These are phyloP conservation scores for Pristionchus exspectatus DNA, from an alignment of 2,888 invertebrate species.

Conservation along the genomic window DNA sequence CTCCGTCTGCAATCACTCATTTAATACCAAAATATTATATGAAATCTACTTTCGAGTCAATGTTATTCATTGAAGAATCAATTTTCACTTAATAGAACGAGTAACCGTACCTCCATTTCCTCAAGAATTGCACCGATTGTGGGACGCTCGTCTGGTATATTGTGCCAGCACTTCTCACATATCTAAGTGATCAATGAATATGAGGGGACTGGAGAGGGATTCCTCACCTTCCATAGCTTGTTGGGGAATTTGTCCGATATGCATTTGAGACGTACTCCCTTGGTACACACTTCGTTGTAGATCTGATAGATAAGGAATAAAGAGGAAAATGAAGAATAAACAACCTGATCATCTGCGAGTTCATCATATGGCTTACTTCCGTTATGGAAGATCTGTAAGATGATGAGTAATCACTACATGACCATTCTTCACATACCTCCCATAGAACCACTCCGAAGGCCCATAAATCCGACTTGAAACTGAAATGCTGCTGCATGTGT, in stretches of 20 bases:
- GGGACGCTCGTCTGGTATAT: neutral
- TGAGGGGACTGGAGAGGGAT: too few species aligned
- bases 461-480: neutral
- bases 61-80: neutral
- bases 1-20: neutral
- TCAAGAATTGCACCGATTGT: neutral
- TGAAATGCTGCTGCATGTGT: neutral
- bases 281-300: neutral
- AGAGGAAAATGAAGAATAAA: neutral
- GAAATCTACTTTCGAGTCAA: too few species aligned
- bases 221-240: slow-evolving; percentile 4
- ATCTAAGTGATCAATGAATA: neutral
- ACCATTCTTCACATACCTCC: slow-evolving; percentile 22
- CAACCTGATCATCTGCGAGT: neutral
- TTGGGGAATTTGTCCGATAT: slow-evolving; percentile 32
- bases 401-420: neutral
- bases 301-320: neutral
- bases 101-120: slow-evolving; percentile 7
- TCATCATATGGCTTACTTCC: slow-evolving; percentile 37
- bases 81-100: neutral
- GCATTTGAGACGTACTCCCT: neutral
- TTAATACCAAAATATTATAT: neutral
- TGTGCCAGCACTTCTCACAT: neutral
- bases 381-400: slow-evolving; percentile 29
- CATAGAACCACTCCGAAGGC: slow-evolving; percentile 8